Base-by-base conservation (phyloP, 2,113 vertebrate species). In the Uropsilus gracilis region DNA sequence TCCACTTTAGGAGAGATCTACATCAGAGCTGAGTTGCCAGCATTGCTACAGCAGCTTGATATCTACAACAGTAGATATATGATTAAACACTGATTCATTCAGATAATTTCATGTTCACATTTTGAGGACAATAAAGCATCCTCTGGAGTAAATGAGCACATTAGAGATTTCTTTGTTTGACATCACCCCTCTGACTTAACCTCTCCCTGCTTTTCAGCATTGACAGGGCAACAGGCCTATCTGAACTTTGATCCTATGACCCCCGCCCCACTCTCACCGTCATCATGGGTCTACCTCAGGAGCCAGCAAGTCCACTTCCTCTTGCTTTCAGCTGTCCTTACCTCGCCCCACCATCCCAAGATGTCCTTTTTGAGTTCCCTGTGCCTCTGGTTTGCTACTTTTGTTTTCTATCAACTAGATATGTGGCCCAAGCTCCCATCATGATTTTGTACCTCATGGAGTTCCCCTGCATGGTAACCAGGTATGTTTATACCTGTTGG, bases 1-100 rank as follows among this genome's bases (percentile, higher is more conserved):
- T 32, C 44, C 22, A 50, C 34, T 0, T 34, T 10, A 7, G 28
- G 0, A 6, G n/a, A 11, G 10, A 28, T 30, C 3, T 5, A 4
- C 3, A 0, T 5, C 14, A 10, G 5, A 44, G n/a, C 82, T 46
- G 44, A 48, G 20, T 3, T 44, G 20, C 20, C 2, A 9, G 4
- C 20, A 26, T 6, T 61, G 18, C 17, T 18, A 18, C 0, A 0
- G 75, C 26, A 24, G 7, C 10, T 4, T 18, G 28, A n/a, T 6
- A n/a, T n/a, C n/a, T n/a, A 66, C n/a, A 3, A 13, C 20, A 66
- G 20, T 11, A 28, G 48, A 72, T 5, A 1, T 39, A 59, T 61
- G 32, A 44, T 39, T 32, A 37, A 48, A 68, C 8, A 4, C 6
- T 28, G 34, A 55, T 13, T 48, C 16, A 30, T 57, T 34, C 55